phyloP scores from a whole-genome alignment of 2,113 vertebrate genomes.

The Mesoclemmys tuberculata region DNA sequence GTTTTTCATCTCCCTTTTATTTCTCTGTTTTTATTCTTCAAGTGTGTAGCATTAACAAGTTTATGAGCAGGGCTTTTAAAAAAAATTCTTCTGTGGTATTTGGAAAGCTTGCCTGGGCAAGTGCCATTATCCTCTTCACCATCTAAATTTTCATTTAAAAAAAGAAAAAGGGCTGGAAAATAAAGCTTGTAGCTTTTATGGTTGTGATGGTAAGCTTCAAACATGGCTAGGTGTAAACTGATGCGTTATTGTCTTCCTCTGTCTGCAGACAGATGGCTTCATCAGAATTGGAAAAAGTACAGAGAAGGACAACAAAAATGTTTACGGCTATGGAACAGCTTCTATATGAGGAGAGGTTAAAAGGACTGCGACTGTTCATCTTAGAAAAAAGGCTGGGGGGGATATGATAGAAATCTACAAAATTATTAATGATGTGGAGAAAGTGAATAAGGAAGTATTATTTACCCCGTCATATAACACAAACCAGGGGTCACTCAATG shows the following conservation, averaged over 20 bases:
- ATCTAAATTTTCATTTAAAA: background rate
- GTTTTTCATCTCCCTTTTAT: background rate
- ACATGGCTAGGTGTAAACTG: fast-evolving
- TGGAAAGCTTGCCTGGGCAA: background rate
- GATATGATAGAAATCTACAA: background rate
- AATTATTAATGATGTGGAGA: background rate
- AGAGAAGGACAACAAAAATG: background rate
- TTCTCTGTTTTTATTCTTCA: background rate
- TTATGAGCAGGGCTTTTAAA: background rate
- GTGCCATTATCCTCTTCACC: background rate
- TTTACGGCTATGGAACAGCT: background rate
- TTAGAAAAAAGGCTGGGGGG: background rate
- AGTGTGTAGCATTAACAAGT: background rate
- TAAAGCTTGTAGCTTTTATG: background rate
- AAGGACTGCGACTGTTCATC: background rate
- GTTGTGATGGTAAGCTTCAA: background rate
- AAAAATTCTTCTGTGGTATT: fast-evolving
- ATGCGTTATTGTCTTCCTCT: fast-evolving
- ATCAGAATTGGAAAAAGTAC: background rate
- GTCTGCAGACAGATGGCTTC: fast-evolving
- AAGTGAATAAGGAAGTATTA: background rate
- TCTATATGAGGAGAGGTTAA: background rate
- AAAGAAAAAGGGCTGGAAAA: too few species aligned
- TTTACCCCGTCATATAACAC: background rate
- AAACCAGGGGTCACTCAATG: background rate